Evolutionary conservation across 2,888 invertebrate species (phyloP).

Genomic region (Thymelicus acteon): DNA sequence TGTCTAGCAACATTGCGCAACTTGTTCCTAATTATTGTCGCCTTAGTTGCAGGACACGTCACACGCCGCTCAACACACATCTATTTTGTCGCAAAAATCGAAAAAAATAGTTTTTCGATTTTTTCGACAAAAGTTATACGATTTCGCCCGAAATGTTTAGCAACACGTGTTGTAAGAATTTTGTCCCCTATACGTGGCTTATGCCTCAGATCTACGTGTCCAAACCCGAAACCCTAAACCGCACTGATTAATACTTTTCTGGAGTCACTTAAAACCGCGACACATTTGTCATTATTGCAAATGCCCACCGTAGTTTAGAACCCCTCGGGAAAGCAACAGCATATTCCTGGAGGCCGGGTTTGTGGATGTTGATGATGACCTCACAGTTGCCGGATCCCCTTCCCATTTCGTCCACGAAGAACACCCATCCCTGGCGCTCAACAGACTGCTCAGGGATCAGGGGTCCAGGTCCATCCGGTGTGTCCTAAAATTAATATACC

Average conservation of each 20-base stretch:
- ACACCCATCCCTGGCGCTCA: conserved; percentile 27
- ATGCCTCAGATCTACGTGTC: too few species aligned
- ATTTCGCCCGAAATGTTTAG: too few species aligned
- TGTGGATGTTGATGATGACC: conserved; percentile 33
- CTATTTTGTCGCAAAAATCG: too few species aligned
- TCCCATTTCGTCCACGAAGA: conserved; percentile 13
- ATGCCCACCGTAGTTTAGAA: conserved; percentile 92
- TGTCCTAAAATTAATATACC: conserved; percentile 14
- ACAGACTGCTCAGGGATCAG: conserved; percentile 28
- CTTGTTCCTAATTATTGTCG: too few species aligned
- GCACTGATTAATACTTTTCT: too few species aligned
- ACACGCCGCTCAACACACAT: background rate
- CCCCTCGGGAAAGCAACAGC: conserved; percentile 97
- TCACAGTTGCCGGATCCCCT: conserved; percentile 23
- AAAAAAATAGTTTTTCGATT: too few species aligned
- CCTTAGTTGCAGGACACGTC: background rate
- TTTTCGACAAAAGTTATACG: too few species aligned
- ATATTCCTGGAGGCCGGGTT: conserved; percentile 88
- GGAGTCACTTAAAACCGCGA: background rate
- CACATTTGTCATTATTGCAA: background rate
- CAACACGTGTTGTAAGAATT: too few species aligned
- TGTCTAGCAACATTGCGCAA: too few species aligned
- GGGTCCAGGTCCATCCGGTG: conserved; percentile 30
- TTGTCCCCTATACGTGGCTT: too few species aligned
- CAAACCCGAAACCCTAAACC: too few species aligned